Base-by-base conservation (phyloP, 2,797 vertebrate species). In the Neosilurus hyrtlii region DNA sequence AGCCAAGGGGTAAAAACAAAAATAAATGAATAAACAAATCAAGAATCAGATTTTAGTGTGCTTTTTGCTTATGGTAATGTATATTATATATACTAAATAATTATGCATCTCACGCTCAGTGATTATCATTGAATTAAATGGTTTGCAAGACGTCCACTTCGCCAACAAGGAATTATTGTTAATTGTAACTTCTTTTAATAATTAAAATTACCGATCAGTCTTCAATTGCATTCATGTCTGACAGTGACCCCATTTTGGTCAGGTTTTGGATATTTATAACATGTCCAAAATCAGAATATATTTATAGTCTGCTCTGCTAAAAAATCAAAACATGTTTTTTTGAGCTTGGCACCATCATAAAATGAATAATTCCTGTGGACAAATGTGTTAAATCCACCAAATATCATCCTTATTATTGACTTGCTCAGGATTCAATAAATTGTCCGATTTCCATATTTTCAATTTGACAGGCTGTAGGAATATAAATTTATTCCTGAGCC, bases 371-470 rank as follows among this genome's bases (percentile, higher is more conserved):
- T 88, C 83, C 83, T 86, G 84, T 86, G 66, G 75, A 88, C 85
- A 86, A 88, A 88, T 83, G 85, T 82, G 80, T 84, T 86, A 85
- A 85, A 83, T 84, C 84, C 76, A 66, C 84, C 82, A 88, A 88
- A 85, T 84, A 87, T 88, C 85, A 86, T 86, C 82, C 87, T 86
- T 82, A 81, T 84, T 86, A 88, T 85, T 84, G 85, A 87, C 84
- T 77, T 84, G 70, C 82, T 80, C 77, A 73, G 78, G 80, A 87
- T 89, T 89, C 88, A 89, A 89, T 88, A 87, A 89, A 86, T 86
- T 86, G 82, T 88, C 81, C 81, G 76, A 89, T 89, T 89, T 89
- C 85, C 87, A 89, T 89, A 88, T 89, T 89, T 89, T 85, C 87
- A 89, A 87, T 88, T 88, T 89, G 87, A 89, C 85, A 89, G 81